Percentiles rank a stretch among this genome's conserved stretches.
Evolutionary conservation across 1,140 invertebrate species (phyloP).

Genomic region (Drosophila watanabei): DNA sequence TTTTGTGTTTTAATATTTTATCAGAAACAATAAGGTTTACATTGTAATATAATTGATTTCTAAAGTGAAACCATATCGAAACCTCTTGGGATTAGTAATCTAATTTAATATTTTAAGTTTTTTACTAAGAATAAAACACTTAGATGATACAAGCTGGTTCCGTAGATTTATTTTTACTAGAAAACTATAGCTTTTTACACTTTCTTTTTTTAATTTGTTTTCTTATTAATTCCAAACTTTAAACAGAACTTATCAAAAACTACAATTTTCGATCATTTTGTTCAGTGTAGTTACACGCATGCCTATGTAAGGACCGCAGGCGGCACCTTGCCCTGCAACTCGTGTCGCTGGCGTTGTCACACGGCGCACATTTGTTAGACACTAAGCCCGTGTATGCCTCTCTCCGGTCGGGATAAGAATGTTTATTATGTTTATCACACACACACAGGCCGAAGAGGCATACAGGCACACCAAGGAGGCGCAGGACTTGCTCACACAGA

Average conservation of each 20-base stretch:
- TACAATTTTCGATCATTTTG: neutral
- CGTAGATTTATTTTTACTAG: neutral
- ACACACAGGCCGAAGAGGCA: conserved; percentile 12
- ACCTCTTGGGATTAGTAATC: neutral
- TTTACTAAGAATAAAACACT: neutral
- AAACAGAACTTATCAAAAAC: neutral
- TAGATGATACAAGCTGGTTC: neutral
- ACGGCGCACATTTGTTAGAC: conserved; percentile 81
- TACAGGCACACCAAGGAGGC: conserved; percentile 7
- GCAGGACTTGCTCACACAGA: conserved; percentile 27
- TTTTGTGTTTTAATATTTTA: neutral
- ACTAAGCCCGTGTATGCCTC: conserved; percentile 76
- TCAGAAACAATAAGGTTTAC: neutral
- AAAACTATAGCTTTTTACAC: neutral
- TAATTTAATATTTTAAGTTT: neutral
- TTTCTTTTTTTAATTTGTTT: neutral
- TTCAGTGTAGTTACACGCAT: conserved; percentile 21
- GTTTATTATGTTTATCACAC: conserved; percentile 74
- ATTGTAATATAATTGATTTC: neutral
- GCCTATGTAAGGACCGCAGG: conserved; percentile 59
- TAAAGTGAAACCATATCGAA: neutral
- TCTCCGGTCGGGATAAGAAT: conserved; percentile 74
- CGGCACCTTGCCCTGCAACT: conserved; percentile 56
- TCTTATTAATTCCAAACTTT: too few relatives aligned
- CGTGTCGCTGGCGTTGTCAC: conserved; percentile 65